Conservation (phyloP, 1,140 invertebrate species). For the Oedothorax gibbosus region DNA sequence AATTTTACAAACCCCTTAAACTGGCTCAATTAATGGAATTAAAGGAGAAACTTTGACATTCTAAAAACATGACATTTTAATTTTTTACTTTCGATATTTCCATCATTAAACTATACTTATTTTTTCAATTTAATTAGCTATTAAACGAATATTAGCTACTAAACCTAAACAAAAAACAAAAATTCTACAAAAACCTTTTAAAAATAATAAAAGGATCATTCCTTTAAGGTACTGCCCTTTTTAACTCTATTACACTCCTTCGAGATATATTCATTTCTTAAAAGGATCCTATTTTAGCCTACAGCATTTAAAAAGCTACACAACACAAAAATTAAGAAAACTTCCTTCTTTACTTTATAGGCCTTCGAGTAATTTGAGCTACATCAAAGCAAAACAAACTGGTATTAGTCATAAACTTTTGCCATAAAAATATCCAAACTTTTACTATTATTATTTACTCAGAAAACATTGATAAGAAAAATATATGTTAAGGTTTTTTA, state of each 20-base stretch:
- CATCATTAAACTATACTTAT: no score
- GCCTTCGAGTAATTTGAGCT: conserved; percentile 48
- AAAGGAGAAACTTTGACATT: neutral
- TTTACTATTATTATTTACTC: neutral
- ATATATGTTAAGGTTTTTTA: conserved; percentile 7
- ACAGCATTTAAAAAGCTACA: neutral
- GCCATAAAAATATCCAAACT: conserved; percentile 39
- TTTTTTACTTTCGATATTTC: no score
- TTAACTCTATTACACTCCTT: neutral
- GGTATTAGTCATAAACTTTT: conserved; percentile 57
- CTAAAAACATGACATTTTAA: no score
- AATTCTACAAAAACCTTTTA: neutral
- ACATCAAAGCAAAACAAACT: conserved; percentile 37
- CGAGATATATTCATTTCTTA: conserved; percentile 23
- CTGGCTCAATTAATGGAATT: neutral
- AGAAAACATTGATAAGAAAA: conserved; percentile 43
- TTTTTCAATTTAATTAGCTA: no score
- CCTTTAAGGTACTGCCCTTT: neutral
- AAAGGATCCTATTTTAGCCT: conserved; percentile 5
- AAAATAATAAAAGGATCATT: conserved; percentile 9
- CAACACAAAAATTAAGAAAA: conserved; percentile 35
- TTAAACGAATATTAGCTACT: no score
- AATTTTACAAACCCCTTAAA: neutral
- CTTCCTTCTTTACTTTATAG: conserved; percentile 29
- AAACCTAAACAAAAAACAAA: no score